Percentiles rank a stretch among this genome's conserved stretches.
Conservation (phyloP, 2,888 invertebrate species). For the Aspidiotus rigidus region DNA sequence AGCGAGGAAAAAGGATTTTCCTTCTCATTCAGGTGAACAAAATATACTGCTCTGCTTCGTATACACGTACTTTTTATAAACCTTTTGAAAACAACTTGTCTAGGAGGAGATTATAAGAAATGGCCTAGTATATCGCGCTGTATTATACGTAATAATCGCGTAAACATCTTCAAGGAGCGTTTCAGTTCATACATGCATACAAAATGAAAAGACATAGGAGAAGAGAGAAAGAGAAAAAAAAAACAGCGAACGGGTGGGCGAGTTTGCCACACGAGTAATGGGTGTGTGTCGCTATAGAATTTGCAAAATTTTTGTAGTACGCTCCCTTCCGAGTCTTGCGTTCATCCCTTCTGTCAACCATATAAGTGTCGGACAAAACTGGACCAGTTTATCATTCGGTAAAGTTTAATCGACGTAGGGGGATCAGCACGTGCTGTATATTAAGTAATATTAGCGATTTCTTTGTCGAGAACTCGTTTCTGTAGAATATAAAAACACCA, state of each 20-base stretch:
- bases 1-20: not conserved
- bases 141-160: not conserved
- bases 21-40: not conserved
- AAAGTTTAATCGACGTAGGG: not conserved
- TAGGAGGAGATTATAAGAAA: not conserved
- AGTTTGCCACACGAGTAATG: conserved; percentile 3
- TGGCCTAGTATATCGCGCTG: no score
- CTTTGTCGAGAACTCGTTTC: not conserved
- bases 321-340: not conserved
- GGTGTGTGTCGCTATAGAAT: not conserved
- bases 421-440: conserved; percentile 2
- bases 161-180: not conserved
- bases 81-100: conserved; percentile 4
- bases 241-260: conserved; percentile 2
- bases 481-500: not conserved
- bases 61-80: not conserved
- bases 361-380: not conserved
- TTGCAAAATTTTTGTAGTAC: not conserved
- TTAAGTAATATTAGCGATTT: conserved; percentile 2
- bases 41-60: not conserved
- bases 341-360: conserved; percentile 4
- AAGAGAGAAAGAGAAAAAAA: not conserved
- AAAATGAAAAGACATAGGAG: no score
- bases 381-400: conserved; percentile 4
- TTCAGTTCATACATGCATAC: not conserved